Percentiles rank a stretch among this genome's conserved stretches.
Conservation (phyloP, 2,113 vertebrate genomes). For the Nothobranchius kuhntae region DNA sequence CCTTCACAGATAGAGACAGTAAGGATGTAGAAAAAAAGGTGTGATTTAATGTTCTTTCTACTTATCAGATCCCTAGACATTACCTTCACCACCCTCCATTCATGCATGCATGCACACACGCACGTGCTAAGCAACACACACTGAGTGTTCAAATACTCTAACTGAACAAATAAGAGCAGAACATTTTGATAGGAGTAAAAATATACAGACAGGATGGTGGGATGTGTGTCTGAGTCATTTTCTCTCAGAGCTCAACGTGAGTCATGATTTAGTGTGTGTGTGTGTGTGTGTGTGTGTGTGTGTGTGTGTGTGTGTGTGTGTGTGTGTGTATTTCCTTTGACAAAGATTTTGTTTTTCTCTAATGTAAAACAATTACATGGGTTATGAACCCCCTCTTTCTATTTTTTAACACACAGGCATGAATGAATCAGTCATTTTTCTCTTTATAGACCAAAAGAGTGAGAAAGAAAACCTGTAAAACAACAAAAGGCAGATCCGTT, state of each 20-base stretch:
- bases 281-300: not conserved
- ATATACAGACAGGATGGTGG: not conserved
- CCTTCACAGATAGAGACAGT: constrained; percentile 6
- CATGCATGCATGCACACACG: not conserved
- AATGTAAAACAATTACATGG: not conserved
- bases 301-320: constrained; percentile 3
- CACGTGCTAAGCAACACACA: not conserved
- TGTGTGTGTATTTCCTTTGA: constrained; percentile 20
- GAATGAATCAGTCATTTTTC: constrained; percentile 27
- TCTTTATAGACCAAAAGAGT: constrained; percentile 21
- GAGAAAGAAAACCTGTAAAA: constrained; percentile 37
- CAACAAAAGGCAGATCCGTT: constrained; percentile 28
- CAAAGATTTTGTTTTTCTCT: constrained; percentile 5
- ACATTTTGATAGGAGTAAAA: not conserved
- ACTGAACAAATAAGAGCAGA: constrained; percentile 18
- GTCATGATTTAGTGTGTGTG: constrained; percentile 27
- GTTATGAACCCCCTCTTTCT: not conserved
- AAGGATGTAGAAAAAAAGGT: not conserved
- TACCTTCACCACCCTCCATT: not conserved
- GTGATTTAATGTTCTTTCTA: constrained; percentile 29
- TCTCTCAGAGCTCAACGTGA: constrained; percentile 31
- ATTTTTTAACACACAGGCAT: not conserved
- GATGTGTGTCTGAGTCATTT: constrained; percentile 42
- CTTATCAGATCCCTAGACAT: constrained; percentile 19
- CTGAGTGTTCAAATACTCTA: constrained; percentile 10